A percentile compares a stretch with the other conserved stretches of the same genome.
phyloP scores from a whole-genome alignment of 2,888 invertebrate species.

The Nephrotoma flavescens region DNA sequence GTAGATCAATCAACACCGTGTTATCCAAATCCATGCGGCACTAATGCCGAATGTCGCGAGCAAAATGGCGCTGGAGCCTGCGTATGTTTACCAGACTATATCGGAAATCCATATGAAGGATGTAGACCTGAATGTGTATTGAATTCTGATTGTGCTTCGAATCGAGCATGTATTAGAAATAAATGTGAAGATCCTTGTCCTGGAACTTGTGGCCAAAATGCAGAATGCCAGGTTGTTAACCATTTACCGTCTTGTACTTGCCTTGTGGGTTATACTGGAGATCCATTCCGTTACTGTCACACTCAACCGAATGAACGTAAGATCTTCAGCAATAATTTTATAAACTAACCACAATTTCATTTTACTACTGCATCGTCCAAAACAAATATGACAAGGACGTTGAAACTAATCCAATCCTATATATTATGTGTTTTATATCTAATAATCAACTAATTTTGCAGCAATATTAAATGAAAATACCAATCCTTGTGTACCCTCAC shows the following conservation, averaged over 20 bases:
- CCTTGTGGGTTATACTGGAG: constrained; percentile 44
- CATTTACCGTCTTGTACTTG: constrained; percentile 58
- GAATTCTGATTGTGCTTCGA: constrained; percentile 55
- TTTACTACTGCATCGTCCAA: not conserved
- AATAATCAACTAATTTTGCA: not conserved
- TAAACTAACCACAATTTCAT: not conserved
- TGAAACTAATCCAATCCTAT: not conserved
- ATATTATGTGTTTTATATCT: not conserved
- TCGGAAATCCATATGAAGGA: constrained; percentile 63
- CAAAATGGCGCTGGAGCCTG: constrained; percentile 56
- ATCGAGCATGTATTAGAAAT: constrained; percentile 54
- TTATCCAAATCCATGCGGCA: constrained; percentile 54
- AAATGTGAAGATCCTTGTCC: constrained; percentile 65
- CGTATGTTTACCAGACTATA: constrained; percentile 49
- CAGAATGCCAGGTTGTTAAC: constrained; percentile 54
- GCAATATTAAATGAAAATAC: not conserved
- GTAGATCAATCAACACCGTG: constrained; percentile 45
- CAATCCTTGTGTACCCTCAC: constrained; percentile 36
- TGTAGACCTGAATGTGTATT: constrained; percentile 61
- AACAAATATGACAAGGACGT: not conserved
- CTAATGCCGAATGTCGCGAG: constrained; percentile 53
- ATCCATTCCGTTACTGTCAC: constrained; percentile 40
- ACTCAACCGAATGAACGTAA: constrained; percentile 28
- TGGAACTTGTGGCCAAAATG: constrained; percentile 58
- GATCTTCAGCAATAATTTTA: not conserved